Conservation (phyloP, 1,140 invertebrate species). For the Cydia pomonella region DNA sequence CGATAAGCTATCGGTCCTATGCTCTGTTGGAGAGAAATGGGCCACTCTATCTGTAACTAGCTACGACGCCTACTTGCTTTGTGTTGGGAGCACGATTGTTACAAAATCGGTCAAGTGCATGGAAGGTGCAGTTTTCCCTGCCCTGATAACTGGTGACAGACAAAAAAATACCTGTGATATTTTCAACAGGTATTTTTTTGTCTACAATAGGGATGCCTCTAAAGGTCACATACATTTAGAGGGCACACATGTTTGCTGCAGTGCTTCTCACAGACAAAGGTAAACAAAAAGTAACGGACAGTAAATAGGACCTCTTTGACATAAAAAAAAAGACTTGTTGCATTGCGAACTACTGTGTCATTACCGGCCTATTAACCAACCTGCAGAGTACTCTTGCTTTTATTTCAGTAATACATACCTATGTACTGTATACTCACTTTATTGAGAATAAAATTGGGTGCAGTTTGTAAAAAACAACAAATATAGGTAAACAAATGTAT, state of each 20-base stretch:
- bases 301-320: neutral
- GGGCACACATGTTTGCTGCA: too few species aligned
- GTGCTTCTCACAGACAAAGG: too few species aligned
- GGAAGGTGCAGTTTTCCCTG: constrained; percentile 5
- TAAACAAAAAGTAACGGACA: too few species aligned
- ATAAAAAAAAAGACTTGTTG: neutral
- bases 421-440: too few species aligned
- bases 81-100: constrained; percentile 33
- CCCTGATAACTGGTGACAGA: neutral
- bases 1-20: constrained; percentile 64
- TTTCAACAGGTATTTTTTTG: neutral
- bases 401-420: too few species aligned
- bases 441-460: too few species aligned
- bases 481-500: too few species aligned
- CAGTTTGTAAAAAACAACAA: too few species aligned
- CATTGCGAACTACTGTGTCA: neutral
- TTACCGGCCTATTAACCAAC: neutral
- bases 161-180: neutral
- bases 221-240: too few species aligned
- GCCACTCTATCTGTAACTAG: constrained; percentile 57
- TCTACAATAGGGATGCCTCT: neutral
- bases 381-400: too few species aligned
- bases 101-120: constrained; percentile 11
- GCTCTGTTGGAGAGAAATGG: constrained; percentile 53
- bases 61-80: constrained; percentile 48